Evolutionary conservation across 2,888 invertebrate genomes (phyloP).

Genomic region (Tipula vernalis): DNA sequence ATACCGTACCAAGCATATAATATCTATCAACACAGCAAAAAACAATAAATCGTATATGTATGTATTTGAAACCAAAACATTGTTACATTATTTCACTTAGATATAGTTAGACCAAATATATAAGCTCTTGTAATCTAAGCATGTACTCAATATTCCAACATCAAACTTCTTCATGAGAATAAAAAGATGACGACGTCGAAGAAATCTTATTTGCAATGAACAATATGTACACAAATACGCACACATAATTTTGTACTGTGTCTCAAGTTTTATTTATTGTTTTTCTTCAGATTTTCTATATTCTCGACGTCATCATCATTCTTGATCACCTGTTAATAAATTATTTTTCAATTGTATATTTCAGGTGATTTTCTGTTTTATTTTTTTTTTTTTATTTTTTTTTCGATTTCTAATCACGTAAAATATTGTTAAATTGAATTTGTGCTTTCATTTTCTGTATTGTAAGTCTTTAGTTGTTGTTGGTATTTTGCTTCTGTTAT

Average conservation of each 20-base stretch:
- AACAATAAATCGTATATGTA: neutral
- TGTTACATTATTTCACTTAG: neutral
- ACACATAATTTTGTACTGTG: neutral
- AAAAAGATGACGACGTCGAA: no score
- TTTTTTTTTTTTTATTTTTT: neutral
- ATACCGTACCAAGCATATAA: neutral
- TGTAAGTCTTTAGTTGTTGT: neutral
- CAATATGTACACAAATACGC: neutral
- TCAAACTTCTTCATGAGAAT: neutral
- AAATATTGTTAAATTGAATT: neutral
- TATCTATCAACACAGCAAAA: neutral
- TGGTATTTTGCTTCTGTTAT: neutral
- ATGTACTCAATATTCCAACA: neutral
- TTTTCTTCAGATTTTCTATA: neutral
- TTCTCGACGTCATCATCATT: neutral
- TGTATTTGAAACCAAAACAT: neutral
- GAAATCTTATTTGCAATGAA: neutral
- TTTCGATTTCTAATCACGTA: neutral
- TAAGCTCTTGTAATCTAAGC: neutral
- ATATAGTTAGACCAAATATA: neutral
- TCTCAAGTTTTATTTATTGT: neutral
- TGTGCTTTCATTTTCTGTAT: neutral
- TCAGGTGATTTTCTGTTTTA: neutral
- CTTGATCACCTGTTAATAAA: neutral
- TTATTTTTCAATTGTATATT: neutral